Percentiles rank a stretch among this genome's conserved stretches.
phyloP scores from a whole-genome alignment of 2,888 invertebrate species.

The Agrotis segetum region DNA sequence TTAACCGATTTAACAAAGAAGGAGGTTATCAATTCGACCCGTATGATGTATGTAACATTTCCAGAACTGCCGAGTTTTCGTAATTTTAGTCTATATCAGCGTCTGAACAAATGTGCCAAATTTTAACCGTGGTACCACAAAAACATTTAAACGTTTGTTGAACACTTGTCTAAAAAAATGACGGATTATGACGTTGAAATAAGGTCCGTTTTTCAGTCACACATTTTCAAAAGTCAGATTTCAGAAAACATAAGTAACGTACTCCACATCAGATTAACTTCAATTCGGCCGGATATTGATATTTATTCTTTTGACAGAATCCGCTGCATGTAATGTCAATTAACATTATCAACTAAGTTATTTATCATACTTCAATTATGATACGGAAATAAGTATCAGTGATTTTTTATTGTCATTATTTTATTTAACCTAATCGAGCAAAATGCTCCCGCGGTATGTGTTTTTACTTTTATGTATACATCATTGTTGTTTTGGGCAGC shows the following conservation, averaged over 20 bases:
- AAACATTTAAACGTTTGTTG: no score
- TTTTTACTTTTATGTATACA: conserved; percentile 33
- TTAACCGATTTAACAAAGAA: no score
- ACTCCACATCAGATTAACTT: conserved; percentile 10
- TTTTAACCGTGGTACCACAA: no score
- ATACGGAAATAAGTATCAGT: conserved; percentile 31
- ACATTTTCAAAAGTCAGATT: no score
- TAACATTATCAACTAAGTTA: conserved; percentile 33
- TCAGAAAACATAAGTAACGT: not conserved
- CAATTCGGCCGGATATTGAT: conserved; percentile 1
- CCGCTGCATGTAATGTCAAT: conserved; percentile 19
- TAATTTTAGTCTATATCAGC: no score
- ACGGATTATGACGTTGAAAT: no score
- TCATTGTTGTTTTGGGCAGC: conserved; percentile 20
- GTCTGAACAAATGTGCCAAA: no score
- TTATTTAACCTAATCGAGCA: conserved; percentile 34
- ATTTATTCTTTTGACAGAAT: conserved; percentile 31
- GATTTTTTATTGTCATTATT: conserved; percentile 37
- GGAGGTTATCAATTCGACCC: no score
- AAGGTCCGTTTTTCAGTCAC: no score
- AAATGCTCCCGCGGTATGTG: conserved; percentile 46
- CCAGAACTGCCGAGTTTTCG: no score
- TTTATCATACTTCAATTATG: conserved; percentile 43
- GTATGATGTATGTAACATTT: no score
- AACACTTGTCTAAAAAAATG: no score